A percentile compares a stretch with the other conserved stretches of the same genome.
Conservation (phyloP, 2,888 invertebrate species). For the Drosophila diplacantha region DNA sequence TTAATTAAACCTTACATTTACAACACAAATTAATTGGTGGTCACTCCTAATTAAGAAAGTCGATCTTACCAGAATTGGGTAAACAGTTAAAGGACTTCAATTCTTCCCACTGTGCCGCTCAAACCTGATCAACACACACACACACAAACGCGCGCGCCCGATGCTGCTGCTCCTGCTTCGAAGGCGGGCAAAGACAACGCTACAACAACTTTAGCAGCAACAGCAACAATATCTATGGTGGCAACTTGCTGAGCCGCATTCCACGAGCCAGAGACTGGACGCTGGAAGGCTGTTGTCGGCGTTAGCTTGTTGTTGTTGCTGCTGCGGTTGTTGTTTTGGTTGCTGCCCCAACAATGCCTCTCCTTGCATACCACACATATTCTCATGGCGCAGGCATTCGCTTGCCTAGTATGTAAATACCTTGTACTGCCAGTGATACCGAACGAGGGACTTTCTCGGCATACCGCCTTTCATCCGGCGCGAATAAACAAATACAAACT, state of each 20-base stretch:
- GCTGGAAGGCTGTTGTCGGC: conserved; percentile 46
- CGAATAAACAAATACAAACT: conserved; percentile 1
- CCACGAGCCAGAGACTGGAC: conserved; percentile 48
- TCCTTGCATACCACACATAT: conserved; percentile 34
- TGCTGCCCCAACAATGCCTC: conserved; percentile 10
- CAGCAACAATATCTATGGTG: conserved; percentile 24
- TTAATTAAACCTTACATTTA: not conserved
- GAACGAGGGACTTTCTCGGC: not conserved
- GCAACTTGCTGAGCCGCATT: conserved; percentile 64
- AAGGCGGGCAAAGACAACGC: conserved; percentile 14
- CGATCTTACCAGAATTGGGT: not conserved
- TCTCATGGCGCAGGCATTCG: not conserved
- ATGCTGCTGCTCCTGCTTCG: conserved; percentile 16
- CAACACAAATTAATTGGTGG: not conserved
- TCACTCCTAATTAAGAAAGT: not conserved
- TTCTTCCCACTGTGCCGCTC: conserved; percentile 30
- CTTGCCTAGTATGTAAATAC: not conserved
- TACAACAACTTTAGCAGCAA: conserved; percentile 23
- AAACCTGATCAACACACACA: conserved; percentile 38
- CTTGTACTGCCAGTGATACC: not conserved
- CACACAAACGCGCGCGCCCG: conserved; percentile 2
- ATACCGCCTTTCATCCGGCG: not conserved
- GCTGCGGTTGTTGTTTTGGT: conserved; percentile 24
- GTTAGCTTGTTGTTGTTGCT: conserved; percentile 42
- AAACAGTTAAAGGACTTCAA: not conserved